Evolutionary conservation across 2,888 invertebrate species (phyloP), one percentile per base, ranked within the genome.

Genomic region (Eristalis pertinax): DNA sequence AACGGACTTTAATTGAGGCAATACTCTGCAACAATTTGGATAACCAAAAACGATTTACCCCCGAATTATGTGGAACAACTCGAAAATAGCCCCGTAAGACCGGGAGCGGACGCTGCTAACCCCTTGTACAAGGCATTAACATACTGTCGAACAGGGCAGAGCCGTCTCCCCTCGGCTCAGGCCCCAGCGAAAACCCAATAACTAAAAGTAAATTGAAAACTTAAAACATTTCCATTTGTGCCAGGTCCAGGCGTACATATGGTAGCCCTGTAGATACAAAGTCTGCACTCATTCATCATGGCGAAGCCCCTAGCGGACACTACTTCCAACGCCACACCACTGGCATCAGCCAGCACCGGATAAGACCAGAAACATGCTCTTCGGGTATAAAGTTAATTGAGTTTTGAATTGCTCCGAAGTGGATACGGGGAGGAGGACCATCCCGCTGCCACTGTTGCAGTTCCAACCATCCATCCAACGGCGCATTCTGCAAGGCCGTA

Each of bases 321-420:
- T 72, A 67, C 70, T 62, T 70, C 38, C 50, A 50, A 50, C 50
- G 19, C 50, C 2, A n/a, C n/a, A 50, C 19, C 50, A 50, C n/a
- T 43, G 50, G 19, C 60, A 60, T 29, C 60, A 24, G 15, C 60
- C 60, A 82, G 74, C 11, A 26, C 81, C 67, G 64, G 83, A 83
- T 82, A 77, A 78, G 79, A 84, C 84, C 79, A 68, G 62, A 60
- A 86, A 87, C 87, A 87, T 87, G 84, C 79, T 87, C 75, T 73
- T 87, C 84, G 76, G 87, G 87, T 87, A 87, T 68, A 87, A 87
- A 83, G 87, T 87, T 87, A 87, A 87, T 87, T 87, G 87, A 87
- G 87, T 87, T 87, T 87, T 87, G 87, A 87, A 87, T 84, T 84
- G 83, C 87, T 87, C 70, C 60, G 32, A 74, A 75, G 78, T 79